These are phyloP conservation scores for Apamea monoglypha DNA, from an alignment of 2,888 invertebrate genomes.

Conservation along the genomic window DNA sequence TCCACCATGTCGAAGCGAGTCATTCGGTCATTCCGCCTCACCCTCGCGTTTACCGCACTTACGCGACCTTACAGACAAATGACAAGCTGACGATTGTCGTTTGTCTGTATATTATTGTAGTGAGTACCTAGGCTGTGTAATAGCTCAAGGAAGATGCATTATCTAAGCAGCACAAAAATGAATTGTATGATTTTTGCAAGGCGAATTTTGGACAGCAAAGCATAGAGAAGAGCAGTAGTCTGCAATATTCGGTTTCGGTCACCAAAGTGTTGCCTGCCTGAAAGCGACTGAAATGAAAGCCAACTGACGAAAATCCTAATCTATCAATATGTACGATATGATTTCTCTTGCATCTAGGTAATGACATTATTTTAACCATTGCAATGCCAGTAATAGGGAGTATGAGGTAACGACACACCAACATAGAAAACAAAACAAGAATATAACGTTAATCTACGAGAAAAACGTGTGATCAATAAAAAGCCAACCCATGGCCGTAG, in stretches of 20 bases:
- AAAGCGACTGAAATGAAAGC: not conserved
- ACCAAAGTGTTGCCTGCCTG: not conserved
- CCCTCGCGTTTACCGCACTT: conserved; percentile 73
- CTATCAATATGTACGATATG: not conserved
- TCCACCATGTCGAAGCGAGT: conserved; percentile 73
- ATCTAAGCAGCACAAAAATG: not conserved
- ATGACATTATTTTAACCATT: not conserved
- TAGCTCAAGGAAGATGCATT: not conserved
- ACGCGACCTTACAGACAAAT: conserved; percentile 60
- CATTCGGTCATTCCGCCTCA: conserved; percentile 69
- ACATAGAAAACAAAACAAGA: conserved; percentile 32
- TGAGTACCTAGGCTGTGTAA: not conserved
- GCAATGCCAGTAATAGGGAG: not conserved
- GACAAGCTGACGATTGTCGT: conserved; percentile 53
- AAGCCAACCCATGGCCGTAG: conserved; percentile 31
- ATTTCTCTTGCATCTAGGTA: not conserved
- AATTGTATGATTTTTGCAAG: not conserved
- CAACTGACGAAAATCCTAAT: not conserved
- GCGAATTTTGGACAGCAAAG: too few species aligned
- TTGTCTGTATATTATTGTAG: conserved; percentile 43
- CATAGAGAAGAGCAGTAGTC: not conserved
- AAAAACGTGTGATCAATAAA: conserved; percentile 58
- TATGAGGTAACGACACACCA: conserved; percentile 20
- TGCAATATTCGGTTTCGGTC: not conserved
- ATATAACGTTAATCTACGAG: conserved; percentile 20